Evolutionary conservation across 2,113 vertebrate genomes (phyloP).

Genomic region (Ovibos moschatus): DNA sequence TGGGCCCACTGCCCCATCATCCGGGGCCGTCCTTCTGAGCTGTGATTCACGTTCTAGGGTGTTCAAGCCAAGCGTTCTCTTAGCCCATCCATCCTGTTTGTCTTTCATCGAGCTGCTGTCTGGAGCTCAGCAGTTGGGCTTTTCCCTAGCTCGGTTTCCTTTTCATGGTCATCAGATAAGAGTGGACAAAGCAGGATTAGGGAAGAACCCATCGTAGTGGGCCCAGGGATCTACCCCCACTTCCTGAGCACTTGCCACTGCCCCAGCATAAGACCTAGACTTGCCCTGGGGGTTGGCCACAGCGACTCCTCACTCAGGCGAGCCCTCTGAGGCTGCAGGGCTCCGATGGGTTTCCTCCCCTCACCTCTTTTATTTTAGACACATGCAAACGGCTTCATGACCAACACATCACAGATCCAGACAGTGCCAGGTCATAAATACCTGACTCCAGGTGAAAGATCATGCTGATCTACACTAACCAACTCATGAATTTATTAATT

Average conservation of each 20-base stretch:
- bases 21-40: background rate
- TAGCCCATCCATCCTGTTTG: background rate
- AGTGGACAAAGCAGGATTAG: background rate
- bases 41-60: fast-evolving
- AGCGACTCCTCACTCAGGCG: background rate
- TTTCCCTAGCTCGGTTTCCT: background rate
- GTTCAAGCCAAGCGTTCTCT: background rate
- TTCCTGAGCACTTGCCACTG: background rate
- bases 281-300: background rate
- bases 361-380: background rate
- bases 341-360: background rate
- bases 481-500: constrained; percentile 12
- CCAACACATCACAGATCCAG: background rate
- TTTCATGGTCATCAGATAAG: background rate
- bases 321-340: background rate
- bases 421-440: background rate
- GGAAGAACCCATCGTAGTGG: fast-evolving
- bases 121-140: background rate
- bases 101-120: background rate
- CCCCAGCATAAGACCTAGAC: background rate
- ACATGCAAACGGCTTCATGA: background rate
- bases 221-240: background rate
- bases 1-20: too few species aligned
- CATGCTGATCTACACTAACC: background rate
- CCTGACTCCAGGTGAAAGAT: background rate